Evolutionary conservation across 1,140 invertebrate genomes (phyloP), one percentile per base, ranked within the genome.

Genomic region (Charaxes varanes): DNA sequence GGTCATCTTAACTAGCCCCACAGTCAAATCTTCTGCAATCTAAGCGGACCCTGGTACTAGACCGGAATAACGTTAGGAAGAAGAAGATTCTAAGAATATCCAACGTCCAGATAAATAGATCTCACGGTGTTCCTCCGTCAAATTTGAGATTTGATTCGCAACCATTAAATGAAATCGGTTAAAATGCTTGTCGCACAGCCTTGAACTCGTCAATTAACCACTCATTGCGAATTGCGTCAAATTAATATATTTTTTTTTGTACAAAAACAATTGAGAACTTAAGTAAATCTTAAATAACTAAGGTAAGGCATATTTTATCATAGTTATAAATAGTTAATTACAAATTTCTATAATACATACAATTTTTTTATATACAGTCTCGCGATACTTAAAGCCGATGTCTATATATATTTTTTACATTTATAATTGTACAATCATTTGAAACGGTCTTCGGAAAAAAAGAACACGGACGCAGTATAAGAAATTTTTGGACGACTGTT

Each of bases 271-370:
- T 35, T n/a, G n/a, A 57, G 41, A 41, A 34, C 45, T 41, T 58
- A 62, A 32, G 26, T 49, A 61, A 67, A 45, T 50, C 61, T 65
- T 74, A 74, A 66, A 66, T 68, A 67, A 65, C 66, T 74, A 71
- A 57, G 51, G 62, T 77, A 74, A 74, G 70, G 71, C 73, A 77
- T 78, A 69, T 56, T 65, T 64, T 47, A 70, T 66, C n/a, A n/a
- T n/a, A 61, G 62, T 69, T 76, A 80, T 73, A 74, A 74, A 79
- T 80, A 74, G 44, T 62, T 67, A 59, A 68, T 74, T 77, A 79
- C 66, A 76, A 67, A 66, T 72, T 70, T 67, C 53, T 53, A 67
- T 69, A 62, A 34, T 80, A 81, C 65, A 78, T 62, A 57, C 46
- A 49, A 51, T 54, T 44, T 53, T 62, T 62, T 69, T 78, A 72